A percentile compares a stretch with the other conserved stretches of the same genome.
Evolutionary conservation across 2,113 vertebrate genomes (phyloP).

Genomic region (Pogona vitticeps): DNA sequence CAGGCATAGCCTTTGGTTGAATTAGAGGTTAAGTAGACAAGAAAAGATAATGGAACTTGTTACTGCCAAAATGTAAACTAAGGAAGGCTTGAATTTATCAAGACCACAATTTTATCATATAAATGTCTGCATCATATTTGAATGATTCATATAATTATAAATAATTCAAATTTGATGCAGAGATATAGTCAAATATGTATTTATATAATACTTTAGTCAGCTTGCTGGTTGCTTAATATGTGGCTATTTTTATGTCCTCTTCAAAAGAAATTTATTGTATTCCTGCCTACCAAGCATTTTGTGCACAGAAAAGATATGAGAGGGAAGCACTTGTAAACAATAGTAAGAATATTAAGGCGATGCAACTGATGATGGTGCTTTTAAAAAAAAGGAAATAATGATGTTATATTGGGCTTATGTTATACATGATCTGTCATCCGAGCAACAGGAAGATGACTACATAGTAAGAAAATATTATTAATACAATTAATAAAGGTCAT

Average conservation of each 20-base stretch:
- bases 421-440: constrained; percentile 13
- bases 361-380: not conserved
- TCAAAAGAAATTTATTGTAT: constrained; percentile 3
- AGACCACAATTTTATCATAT: no score
- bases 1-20: not conserved
- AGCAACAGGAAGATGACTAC: not conserved
- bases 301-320: constrained; percentile 12
- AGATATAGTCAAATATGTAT: no score
- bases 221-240: not conserved
- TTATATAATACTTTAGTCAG: not conserved
- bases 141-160: no score
- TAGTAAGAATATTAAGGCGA: constrained; percentile 40
- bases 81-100: no score
- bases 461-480: constrained; percentile 28
- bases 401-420: not conserved
- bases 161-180: no score
- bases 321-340: constrained; percentile 11
- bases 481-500: constrained; percentile 1
- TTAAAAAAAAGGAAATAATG: constrained; percentile 23
- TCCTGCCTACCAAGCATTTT: constrained; percentile 1
- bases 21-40: fast-evolving
- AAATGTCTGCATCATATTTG: no score
- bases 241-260: not conserved
- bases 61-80: not conserved
- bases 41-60: not conserved